Base-by-base conservation (phyloP, 2,888 invertebrate genomes). In the Lamellibrachia satsuma region DNA sequence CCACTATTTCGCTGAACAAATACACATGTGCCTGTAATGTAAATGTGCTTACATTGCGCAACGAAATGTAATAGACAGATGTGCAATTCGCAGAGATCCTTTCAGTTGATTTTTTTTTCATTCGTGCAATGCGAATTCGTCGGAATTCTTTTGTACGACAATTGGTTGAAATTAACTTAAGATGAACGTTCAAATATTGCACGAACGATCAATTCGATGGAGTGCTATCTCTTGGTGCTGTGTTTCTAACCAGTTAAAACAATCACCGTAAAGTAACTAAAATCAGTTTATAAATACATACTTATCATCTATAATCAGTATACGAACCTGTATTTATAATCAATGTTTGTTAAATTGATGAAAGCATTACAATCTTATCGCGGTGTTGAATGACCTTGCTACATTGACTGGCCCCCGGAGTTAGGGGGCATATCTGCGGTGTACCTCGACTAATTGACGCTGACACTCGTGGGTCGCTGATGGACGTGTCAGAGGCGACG, bases 281-380 rank as follows among this genome's bases (percentile, higher is more conserved):
- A 15, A 75, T n/a, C 75, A 75, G 75, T 75, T 55, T n/a, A 75
- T 39, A 39, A 39, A 39, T 75, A 15, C 75, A 15, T 75, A 11
- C 15, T 75, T 75, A 75, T n/a, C 75, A 6, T 75, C 15, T 15
- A 39, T 39, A 39, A 39, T 39, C 39, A 75, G 15, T 75, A 75
- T 75, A 0, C n/a, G 75, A 22, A 22, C 22, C 15, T 75, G 75
- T 75, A 75, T 75, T 75, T 75, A 75, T 75, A 75, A 1, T 22
- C 75, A 75, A 6, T 75, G 75, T 75, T 75, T 75, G n/a, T 75
- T 75, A 75, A 75, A 75, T 75, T 75, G 75, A 75, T 75, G n/a
- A 75, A 75, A 75, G 75, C 75, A 75, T n/a, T 75, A 75, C 75
- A 75, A 75, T 15, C 75, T 75, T 75, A 75, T 75, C 75, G 75